Evolutionary conservation across 2,797 vertebrate species (phyloP).

Genomic region (Capromys pilorides): DNA sequence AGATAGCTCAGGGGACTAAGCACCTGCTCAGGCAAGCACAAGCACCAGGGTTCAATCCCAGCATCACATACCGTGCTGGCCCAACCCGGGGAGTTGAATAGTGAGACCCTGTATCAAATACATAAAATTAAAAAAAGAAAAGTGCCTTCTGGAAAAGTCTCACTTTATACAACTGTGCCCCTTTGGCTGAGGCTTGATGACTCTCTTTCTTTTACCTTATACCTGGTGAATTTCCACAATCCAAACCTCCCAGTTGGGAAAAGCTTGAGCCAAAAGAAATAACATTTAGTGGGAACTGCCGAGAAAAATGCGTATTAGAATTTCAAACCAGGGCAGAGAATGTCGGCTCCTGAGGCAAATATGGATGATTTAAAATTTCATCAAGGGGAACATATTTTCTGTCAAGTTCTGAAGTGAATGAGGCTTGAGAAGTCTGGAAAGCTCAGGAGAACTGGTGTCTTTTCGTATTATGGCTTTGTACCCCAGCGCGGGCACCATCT

Average conservation of each 20-base stretch:
- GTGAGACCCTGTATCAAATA: too few relatives aligned
- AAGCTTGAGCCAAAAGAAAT: conserved; percentile 46
- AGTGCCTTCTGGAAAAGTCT: not conserved
- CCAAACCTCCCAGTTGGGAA: conserved; percentile 44
- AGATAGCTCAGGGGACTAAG: too few relatives aligned
- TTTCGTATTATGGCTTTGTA: conserved; percentile 8
- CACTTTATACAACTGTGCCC: not conserved
- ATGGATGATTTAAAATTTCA: conserved; percentile 60
- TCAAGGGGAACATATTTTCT: conserved; percentile 62
- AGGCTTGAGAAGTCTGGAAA: conserved; percentile 48
- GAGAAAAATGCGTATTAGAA: conserved; percentile 59
- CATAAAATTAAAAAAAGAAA: not conserved
- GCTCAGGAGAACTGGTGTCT: not conserved
- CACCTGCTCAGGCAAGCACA: too few relatives aligned
- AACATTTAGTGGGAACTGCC: conserved; percentile 52
- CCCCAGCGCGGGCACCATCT: not conserved
- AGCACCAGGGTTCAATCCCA: too few relatives aligned
- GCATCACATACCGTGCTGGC: too few relatives aligned
- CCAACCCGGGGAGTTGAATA: too few relatives aligned
- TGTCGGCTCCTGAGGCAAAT: conserved; percentile 64
- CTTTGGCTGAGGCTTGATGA: not conserved
- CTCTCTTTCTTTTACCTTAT: conserved; percentile 21
- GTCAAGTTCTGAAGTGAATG: conserved; percentile 41
- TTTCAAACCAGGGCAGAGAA: conserved; percentile 65
- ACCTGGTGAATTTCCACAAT: conserved; percentile 37